These are phyloP conservation scores for Cosmopolites sordidus DNA, from an alignment of 2,888 invertebrate species.

Conservation along the genomic window DNA sequence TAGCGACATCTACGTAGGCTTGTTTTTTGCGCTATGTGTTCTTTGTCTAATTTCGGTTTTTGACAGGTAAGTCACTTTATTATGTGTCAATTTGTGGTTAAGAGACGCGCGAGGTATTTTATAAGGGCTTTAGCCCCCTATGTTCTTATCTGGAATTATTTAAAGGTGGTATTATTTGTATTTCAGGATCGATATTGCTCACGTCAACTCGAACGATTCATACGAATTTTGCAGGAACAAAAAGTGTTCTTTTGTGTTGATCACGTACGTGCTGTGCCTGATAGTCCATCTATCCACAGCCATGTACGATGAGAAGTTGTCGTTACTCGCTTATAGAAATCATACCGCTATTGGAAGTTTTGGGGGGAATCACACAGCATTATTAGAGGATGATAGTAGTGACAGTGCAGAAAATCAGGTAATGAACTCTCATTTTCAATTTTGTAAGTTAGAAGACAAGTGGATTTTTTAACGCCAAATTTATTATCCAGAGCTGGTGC, in stretches of 20 bases:
- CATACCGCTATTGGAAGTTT: conserved; percentile 31
- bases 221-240: conserved; percentile 38
- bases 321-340: conserved; percentile 36
- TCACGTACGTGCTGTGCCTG: conserved; percentile 41
- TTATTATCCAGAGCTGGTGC: no score
- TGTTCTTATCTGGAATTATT: no score
- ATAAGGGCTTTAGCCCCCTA: no score
- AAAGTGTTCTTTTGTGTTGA: conserved; percentile 39
- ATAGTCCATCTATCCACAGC: conserved; percentile 42
- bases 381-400: conserved; percentile 4
- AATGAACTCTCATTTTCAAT: no score
- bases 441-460: no score
- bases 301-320: conserved; percentile 43
- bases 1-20: conserved; percentile 44
- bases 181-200: conserved; percentile 45
- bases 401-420: not conserved
- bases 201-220: conserved; percentile 37
- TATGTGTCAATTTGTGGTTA: no score
- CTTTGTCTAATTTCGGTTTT: conserved; percentile 57
- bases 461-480: no score
- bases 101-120: no score
- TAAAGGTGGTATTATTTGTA: conserved; percentile 5
- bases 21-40: conserved; percentile 57
- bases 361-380: conserved; percentile 25
- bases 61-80: conserved; percentile 55